phyloP scores from a whole-genome alignment of 2,797 vertebrate genomes.

The Gallinago nigripennis region DNA sequence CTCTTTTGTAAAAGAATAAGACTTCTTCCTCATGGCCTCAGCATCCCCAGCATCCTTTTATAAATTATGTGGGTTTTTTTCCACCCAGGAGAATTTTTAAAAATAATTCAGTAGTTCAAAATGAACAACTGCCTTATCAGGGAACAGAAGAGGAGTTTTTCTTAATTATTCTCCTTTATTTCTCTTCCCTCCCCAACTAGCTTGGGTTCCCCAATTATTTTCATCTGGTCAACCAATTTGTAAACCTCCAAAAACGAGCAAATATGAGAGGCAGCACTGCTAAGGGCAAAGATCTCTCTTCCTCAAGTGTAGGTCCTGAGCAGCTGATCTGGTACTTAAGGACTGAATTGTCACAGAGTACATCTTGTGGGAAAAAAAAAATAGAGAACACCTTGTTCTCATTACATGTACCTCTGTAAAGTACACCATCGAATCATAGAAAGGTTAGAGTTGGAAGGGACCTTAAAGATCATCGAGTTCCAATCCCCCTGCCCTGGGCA shows the following conservation, averaged over 20 bases:
- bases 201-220: background rate
- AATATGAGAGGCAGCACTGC: background rate
- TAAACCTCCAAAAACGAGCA: background rate
- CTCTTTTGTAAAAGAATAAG: background rate
- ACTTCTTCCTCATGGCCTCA: background rate
- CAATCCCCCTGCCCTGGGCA: too few species aligned
- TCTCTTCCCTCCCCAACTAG: background rate
- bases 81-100: background rate
- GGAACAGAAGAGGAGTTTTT: background rate
- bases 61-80: background rate
- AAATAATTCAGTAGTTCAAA: background rate
- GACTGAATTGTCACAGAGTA: background rate
- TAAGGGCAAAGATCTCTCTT: background rate
- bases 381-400: background rate
- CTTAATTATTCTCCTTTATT: background rate
- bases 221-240: background rate
- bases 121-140: background rate
- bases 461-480: too few species aligned
- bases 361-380: background rate
- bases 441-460: too few species aligned
- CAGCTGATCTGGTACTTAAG: background rate
- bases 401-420: background rate
- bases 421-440: background rate
- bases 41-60: background rate
- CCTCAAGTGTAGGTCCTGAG: background rate